phyloP scores from a whole-genome alignment of 1,140 invertebrate species.

The Megathymus violae region DNA sequence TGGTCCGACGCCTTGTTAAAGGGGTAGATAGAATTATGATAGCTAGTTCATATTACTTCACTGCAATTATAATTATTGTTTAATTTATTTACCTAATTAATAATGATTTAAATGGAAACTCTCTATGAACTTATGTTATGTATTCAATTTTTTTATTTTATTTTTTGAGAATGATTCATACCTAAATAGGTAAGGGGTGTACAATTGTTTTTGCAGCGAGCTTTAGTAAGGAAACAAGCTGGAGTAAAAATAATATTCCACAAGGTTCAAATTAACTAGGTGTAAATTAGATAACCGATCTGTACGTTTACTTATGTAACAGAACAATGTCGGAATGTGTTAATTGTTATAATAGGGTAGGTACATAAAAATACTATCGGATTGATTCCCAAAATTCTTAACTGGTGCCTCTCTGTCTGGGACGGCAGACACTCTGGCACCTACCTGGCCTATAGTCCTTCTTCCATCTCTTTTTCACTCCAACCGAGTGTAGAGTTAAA shows the following conservation, averaged over 20 bases:
- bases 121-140: too few species aligned
- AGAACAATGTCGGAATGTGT: conserved; percentile 32
- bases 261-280: background rate
- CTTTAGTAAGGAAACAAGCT: too few species aligned
- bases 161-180: too few species aligned
- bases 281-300: background rate
- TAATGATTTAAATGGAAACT: background rate
- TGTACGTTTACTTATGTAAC: conserved; percentile 1
- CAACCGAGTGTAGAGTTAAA: background rate
- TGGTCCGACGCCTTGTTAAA: conserved; percentile 35
- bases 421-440: conserved; percentile 69
- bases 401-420: conserved; percentile 75
- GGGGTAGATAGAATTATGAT: conserved; percentile 32
- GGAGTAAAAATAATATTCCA: too few species aligned
- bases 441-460: conserved; percentile 65
- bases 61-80: conserved; percentile 1
- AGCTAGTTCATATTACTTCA: background rate
- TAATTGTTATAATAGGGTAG: conserved; percentile 24
- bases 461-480: conserved; percentile 49
- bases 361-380: conserved; percentile 24
- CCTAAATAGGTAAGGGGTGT: too few species aligned
- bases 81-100: conserved; percentile 14
- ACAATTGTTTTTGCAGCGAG: too few species aligned
- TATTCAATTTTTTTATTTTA: background rate
- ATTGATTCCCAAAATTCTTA: conserved; percentile 34